Conservation (phyloP, 2,888 invertebrate genomes). For the Parthenolecanium corni region DNA sequence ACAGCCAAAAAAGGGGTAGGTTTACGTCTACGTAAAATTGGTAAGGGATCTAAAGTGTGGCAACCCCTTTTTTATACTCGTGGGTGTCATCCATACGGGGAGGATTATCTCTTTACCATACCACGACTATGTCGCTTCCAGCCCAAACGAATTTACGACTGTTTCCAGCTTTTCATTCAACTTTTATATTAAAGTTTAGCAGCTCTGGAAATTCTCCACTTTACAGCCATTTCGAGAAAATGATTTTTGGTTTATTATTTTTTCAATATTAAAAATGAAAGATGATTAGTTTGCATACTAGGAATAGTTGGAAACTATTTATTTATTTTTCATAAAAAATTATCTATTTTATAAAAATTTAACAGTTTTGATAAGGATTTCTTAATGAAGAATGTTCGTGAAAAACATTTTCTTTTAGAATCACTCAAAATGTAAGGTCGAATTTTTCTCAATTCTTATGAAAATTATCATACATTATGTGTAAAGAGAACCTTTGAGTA, state of each 20-base stretch:
- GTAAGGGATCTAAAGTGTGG: conserved; percentile 1
- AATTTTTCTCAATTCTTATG: no score
- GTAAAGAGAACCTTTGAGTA: no score
- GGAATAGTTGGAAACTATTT: no score
- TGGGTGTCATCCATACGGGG: conserved; percentile 26
- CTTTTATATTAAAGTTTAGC: conserved; percentile 26
- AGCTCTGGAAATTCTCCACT: conserved; percentile 12
- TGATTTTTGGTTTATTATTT: conserved; percentile 20
- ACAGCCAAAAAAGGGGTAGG: background rate
- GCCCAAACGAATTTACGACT: conserved; percentile 26
- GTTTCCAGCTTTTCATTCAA: conserved; percentile 25
- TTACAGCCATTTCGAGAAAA: background rate
- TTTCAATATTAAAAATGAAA: no score
- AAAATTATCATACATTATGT: no score
- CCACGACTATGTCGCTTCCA: conserved; percentile 7
- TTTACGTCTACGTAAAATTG: conserved; percentile 9
- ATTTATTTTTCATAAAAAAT: no score
- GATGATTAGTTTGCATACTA: no score
- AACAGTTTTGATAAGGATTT: no score
- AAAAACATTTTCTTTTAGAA: no score
- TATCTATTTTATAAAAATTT: no score
- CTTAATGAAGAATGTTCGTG: no score
- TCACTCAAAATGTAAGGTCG: no score
- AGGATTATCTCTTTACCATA: conserved; percentile 28
- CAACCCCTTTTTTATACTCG: conserved; percentile 19